Evolutionary conservation across 2,113 vertebrate genomes (phyloP).

Genomic region (Notiomystis cincta): DNA sequence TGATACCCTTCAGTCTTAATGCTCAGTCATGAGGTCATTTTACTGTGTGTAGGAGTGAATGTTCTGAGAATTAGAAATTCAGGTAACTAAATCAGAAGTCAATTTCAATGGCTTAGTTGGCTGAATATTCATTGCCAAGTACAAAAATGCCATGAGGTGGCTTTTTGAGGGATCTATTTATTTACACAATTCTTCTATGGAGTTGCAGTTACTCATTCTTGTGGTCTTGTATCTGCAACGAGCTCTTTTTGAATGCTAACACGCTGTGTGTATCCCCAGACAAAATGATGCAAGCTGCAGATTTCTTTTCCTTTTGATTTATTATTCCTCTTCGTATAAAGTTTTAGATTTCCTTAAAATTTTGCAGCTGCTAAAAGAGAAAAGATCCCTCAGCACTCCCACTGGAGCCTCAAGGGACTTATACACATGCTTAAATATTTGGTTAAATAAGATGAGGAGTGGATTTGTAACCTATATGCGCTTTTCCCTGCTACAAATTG

Average conservation of each 20-base stretch:
- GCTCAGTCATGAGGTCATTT: background rate
- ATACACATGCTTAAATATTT: background rate
- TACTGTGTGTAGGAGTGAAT: background rate
- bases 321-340: background rate
- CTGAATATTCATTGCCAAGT: background rate
- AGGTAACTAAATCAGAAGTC: background rate
- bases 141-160: background rate
- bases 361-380: background rate
- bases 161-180: background rate
- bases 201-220: background rate
- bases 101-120: background rate
- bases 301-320: background rate
- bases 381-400: background rate
- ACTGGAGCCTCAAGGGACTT: background rate
- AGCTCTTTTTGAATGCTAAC: background rate
- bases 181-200: background rate
- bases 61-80: background rate
- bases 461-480: background rate
- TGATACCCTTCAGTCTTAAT: background rate
- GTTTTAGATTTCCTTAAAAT: background rate
- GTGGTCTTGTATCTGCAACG: background rate
- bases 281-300: background rate
- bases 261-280: rapidly evolving
- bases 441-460: background rate
- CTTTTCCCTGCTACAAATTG: background rate